phyloP scores from a whole-genome alignment of 1,140 invertebrate species.

The Mercenaria mercenaria region DNA sequence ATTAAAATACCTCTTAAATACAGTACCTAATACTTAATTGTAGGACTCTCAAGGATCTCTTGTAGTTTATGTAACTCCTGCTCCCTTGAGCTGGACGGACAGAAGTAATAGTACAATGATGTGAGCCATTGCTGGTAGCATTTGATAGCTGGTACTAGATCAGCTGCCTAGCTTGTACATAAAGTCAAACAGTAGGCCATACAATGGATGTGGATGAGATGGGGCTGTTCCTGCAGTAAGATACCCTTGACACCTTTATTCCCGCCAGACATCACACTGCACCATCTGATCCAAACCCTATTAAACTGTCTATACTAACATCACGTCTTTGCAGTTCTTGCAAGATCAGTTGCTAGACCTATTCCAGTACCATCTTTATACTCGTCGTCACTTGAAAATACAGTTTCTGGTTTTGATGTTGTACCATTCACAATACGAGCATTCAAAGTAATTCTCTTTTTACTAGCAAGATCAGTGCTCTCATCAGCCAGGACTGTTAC shows the following conservation, averaged over 20 bases:
- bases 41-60: background rate
- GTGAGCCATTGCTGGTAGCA: background rate
- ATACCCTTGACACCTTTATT: background rate
- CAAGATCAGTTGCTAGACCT: background rate
- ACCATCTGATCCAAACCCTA: conserved; percentile 21
- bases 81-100: background rate
- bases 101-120: background rate
- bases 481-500: background rate
- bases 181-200: background rate
- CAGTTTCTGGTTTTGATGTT: background rate
- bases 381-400: background rate
- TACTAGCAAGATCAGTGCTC: background rate
- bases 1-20: too few species aligned
- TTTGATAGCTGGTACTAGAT: background rate
- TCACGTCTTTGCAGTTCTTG: background rate
- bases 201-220: conserved; percentile 18
- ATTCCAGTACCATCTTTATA: background rate
- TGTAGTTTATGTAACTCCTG: background rate
- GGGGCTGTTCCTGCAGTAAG: background rate
- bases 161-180: background rate
- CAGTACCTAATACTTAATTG: background rate
- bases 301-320: background rate
- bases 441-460: conserved; percentile 6
- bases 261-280: background rate
- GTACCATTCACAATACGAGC: background rate